Base-by-base conservation (phyloP, 2,797 vertebrate species). In the Coluber constrictor region DNA sequence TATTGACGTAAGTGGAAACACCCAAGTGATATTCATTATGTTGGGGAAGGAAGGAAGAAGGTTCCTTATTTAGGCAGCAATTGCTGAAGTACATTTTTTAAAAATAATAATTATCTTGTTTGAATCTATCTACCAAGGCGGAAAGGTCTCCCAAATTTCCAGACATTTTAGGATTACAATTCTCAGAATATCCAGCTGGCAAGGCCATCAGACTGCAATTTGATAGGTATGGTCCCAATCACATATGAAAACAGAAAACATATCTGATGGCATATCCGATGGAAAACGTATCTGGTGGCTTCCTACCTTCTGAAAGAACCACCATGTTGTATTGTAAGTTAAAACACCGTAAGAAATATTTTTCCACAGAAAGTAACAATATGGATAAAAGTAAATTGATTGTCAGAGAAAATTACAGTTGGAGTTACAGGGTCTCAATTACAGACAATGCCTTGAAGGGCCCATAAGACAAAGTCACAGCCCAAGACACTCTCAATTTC, bases 41-140 rank as follows among this genome's bases (percentile, higher is more conserved):
- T 56, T 25, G 0, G 51, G 88, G 32, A 47, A 20, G 59, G 6
- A 37, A 7, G 3, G 5, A 0, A 11, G 2, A 0, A 8, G 1
- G 0, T 90, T 88, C 56, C 7, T n/a, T 3, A 5, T 29, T 66
- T 66, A 54, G 89, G 43, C 79, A 83, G 23, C 43, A 83, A 47
- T 83, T 25, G 23, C 43, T 83, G 9, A 47, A 25, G 37, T 23
- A 83, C 20, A 5, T 83, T 47, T 79, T 20, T 70, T 0, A 18
- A 63, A 63, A 61, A 23, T 12, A 7, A 3, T 10, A 79, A 12
- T 79, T 47, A 83, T 79, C 32, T 43, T 79, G 70, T 79, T 79
- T 37, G 7, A 79, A 37, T 47, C 79, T 43, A 83, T 47, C 43
- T 25, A 83, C 23, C 79, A 83, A 47, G 37, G 13, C 2, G 1